These are phyloP conservation scores for Proteles cristata DNA, from an alignment of 2,113 vertebrate genomes.

Conservation along the genomic window DNA sequence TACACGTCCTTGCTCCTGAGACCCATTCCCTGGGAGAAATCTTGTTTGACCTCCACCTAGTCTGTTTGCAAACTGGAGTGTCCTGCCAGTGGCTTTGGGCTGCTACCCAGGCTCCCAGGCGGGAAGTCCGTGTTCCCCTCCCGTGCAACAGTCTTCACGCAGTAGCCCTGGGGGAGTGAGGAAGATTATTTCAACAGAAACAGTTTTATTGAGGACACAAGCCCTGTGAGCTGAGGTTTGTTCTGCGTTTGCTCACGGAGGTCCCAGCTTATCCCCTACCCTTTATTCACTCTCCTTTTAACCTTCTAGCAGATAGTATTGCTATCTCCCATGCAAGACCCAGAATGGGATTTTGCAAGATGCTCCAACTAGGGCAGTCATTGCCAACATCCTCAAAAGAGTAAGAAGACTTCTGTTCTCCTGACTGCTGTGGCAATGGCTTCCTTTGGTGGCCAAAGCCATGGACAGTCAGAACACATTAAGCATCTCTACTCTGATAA, in stretches of 20 bases:
- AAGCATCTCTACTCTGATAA: background rate
- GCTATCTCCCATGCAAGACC: no score
- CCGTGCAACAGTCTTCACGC: fast-evolving
- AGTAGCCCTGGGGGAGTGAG: background rate
- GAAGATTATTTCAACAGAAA: background rate
- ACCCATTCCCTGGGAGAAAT: background rate
- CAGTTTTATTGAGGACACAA: background rate
- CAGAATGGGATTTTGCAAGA: slow-evolving; percentile 7
- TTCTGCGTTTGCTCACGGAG: background rate
- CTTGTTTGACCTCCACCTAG: background rate
- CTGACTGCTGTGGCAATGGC: background rate
- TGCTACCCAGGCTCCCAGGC: background rate
- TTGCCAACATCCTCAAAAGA: background rate
- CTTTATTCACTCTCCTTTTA: background rate
- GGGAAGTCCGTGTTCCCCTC: no score
- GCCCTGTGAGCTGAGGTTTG: background rate
- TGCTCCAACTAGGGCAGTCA: background rate
- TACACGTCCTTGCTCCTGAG: background rate
- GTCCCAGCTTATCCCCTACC: background rate
- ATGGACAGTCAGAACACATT: background rate
- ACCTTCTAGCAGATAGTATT: no score
- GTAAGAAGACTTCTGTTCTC: background rate
- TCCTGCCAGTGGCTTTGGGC: background rate
- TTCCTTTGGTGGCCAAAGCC: background rate
- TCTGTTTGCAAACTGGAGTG: background rate